Conservation (phyloP, 2,797 vertebrate species). For the Pseudochirops corinnae region DNA sequence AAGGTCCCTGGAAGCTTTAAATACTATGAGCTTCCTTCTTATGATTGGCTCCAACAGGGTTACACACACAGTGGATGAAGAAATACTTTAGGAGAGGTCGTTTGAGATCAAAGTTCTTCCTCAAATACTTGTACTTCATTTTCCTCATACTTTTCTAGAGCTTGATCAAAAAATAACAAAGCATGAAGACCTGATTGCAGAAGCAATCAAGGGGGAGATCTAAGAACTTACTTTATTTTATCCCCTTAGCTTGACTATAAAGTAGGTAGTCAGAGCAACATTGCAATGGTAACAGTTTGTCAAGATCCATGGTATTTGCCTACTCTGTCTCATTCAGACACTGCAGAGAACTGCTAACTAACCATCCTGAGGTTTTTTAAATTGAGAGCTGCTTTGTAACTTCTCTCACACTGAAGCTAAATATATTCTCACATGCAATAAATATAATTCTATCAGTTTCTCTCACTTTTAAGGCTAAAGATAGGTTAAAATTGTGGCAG, state of each 20-base stretch:
- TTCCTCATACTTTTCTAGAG: constrained; percentile 52
- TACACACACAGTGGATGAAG: background rate
- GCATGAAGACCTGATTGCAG: constrained; percentile 49
- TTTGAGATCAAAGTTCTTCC: background rate
- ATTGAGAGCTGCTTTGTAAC: background rate
- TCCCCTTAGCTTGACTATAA: background rate
- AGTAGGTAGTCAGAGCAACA: background rate
- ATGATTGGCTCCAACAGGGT: background rate
- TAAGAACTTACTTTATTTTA: background rate
- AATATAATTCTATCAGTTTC: background rate
- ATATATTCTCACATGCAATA: background rate
- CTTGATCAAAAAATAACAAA: constrained; percentile 55
- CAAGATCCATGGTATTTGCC: background rate
- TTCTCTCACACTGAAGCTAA: background rate
- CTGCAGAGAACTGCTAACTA: background rate
- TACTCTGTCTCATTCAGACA: background rate
- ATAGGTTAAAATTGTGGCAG: background rate
- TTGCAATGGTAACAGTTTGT: background rate
- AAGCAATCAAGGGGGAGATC: background rate
- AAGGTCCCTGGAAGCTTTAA: background rate
- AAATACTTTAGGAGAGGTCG: background rate
- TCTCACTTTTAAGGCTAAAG: background rate
- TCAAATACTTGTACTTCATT: constrained; percentile 10
- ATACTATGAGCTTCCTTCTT: background rate
- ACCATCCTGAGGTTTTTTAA: background rate